Conservation (phyloP, 2,113 vertebrate species). For the Ctenodactylus gundi region DNA sequence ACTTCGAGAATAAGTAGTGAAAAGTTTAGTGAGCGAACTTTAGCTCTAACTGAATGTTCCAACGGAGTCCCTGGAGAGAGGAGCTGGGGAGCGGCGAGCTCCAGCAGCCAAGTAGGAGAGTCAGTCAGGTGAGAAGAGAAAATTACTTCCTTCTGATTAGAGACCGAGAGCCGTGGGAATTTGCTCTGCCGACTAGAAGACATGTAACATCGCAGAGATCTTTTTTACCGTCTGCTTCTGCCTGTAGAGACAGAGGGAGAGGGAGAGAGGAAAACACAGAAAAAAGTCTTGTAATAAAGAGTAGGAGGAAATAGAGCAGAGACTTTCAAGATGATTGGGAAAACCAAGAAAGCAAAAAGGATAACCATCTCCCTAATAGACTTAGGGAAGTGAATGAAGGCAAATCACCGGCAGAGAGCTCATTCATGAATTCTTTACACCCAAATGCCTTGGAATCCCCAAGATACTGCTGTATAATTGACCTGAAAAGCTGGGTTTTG, state of each 20-base stretch:
- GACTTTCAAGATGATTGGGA: constrained; percentile 54
- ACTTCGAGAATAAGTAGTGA: background rate
- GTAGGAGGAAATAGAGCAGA: constrained; percentile 54
- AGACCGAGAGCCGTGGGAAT: constrained; percentile 48
- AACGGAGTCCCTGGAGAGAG: background rate
- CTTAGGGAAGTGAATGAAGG: background rate
- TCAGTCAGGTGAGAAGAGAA: constrained; percentile 60
- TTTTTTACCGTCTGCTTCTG: constrained; percentile 30
- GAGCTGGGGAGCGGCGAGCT: background rate
- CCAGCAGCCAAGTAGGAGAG: constrained; percentile 22
- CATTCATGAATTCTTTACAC: background rate
- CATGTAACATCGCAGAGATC: background rate
- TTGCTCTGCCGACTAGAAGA: constrained; percentile 59
- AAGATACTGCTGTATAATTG: background rate
- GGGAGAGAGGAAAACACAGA: too few relatives aligned
- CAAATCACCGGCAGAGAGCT: background rate
- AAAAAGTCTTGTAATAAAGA: constrained; percentile 10
- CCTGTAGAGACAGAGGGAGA: constrained; percentile 16
- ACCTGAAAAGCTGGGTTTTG: background rate
- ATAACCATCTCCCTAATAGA: constrained; percentile 38
- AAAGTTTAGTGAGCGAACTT: background rate
- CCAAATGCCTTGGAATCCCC: background rate
- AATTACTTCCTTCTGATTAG: constrained; percentile 69
- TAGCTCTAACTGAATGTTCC: background rate
- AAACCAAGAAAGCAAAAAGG: constrained; percentile 46